Conservation (phyloP, 2,888 invertebrate genomes). For the Leptopterna dolabrata region DNA sequence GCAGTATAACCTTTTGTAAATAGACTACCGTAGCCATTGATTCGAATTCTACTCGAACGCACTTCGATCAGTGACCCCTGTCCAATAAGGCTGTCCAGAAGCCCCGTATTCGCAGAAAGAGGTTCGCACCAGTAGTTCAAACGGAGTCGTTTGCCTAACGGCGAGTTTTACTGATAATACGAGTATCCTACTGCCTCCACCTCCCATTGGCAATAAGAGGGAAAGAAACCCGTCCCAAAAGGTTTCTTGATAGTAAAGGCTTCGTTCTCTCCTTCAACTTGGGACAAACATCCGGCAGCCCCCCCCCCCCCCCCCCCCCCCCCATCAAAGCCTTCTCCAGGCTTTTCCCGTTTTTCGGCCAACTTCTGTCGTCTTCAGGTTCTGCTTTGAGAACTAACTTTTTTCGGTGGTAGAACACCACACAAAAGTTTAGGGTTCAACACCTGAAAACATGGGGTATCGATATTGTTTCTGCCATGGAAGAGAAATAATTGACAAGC, state of each 20-base stretch:
- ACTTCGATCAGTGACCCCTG: neutral
- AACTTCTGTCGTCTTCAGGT: constrained; percentile 39
- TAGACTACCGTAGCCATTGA: neutral
- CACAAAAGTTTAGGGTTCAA: constrained; percentile 14
- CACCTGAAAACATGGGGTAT: constrained; percentile 23
- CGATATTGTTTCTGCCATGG: neutral
- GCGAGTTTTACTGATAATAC: constrained; percentile 13
- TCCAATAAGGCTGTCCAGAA: neutral
- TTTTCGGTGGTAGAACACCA: neutral
- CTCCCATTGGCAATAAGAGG: constrained; percentile 24
- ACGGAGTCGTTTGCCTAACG: constrained; percentile 34
- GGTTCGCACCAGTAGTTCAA: constrained; percentile 22
- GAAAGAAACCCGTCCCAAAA: constrained; percentile 37
- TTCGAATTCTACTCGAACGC: neutral
- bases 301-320: neutral
- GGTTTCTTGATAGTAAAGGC: constrained; percentile 46
- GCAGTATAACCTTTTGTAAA: neutral
- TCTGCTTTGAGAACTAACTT: constrained; percentile 13
- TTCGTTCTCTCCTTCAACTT: constrained; percentile 38
- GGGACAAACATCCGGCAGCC: constrained; percentile 46
- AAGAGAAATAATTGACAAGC: neutral
- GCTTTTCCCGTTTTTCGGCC: constrained; percentile 28
- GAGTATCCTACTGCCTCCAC: constrained; percentile 3
- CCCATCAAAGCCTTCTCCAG: neutral
- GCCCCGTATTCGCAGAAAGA: neutral